These are phyloP conservation scores for Proctacanthus coquilletti DNA, from an alignment of 1,140 invertebrate species.

Conservation along the genomic window DNA sequence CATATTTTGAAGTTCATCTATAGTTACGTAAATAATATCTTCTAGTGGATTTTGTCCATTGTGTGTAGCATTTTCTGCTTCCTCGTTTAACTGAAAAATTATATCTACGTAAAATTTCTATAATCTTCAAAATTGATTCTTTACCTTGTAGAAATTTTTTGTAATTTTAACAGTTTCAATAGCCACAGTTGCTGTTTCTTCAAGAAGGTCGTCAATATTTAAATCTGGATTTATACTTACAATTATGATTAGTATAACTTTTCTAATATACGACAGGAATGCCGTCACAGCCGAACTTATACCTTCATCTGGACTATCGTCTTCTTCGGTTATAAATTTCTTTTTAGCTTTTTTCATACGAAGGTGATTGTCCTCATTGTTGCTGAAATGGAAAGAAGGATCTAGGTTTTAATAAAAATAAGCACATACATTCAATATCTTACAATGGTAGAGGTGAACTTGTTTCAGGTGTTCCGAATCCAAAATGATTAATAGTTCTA, in stretches of 20 bases:
- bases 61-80: conserved; percentile 34
- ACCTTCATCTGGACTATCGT: conserved; percentile 12
- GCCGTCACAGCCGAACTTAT: conserved; percentile 16
- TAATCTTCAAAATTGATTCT: conserved; percentile 9
- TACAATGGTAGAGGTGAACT: conserved; percentile 50
- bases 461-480: conserved; percentile 42
- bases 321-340: conserved; percentile 14
- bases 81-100: conserved; percentile 31
- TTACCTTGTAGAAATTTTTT: conserved; percentile 36
- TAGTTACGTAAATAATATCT: conserved; percentile 38
- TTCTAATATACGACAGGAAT: conserved; percentile 31
- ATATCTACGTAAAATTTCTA: background rate
- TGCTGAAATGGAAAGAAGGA: conserved; percentile 16
- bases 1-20: conserved; percentile 41
- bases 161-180: conserved; percentile 34
- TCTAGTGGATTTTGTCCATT: conserved; percentile 32
- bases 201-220: conserved; percentile 26
- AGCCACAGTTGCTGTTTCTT: conserved; percentile 31
- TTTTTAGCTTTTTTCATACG: conserved; percentile 19
- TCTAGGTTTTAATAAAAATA: too few species aligned
- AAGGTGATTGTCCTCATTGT: conserved; percentile 24
- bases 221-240: conserved; percentile 27
- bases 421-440: too few species aligned
- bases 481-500: conserved; percentile 40
- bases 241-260: conserved; percentile 32